phyloP scores from a whole-genome alignment of 2,113 vertebrate species.

The Heloderma charlesbogerti region DNA sequence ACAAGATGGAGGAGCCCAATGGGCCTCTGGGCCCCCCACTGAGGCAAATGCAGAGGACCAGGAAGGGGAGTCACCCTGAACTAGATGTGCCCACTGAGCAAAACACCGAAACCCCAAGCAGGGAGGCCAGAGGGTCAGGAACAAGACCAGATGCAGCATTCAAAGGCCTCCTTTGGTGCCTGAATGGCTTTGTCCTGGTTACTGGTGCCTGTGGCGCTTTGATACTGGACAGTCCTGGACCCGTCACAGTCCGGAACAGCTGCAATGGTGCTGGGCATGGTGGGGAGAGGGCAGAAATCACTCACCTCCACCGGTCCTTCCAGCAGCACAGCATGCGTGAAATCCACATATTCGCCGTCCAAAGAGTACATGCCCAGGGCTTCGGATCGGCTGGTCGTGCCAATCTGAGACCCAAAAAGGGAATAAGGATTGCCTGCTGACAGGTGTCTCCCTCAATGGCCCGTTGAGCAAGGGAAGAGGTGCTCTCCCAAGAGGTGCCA shows the following conservation, averaged over 20 bases:
- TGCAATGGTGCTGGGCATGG: neutral
- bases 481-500: too few species aligned
- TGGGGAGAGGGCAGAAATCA: neutral
- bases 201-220: neutral
- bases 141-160: neutral
- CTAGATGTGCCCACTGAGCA: too few species aligned
- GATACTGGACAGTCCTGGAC: neutral
- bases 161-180: neutral
- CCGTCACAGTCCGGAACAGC: too few species aligned
- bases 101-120: neutral
- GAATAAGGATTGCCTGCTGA: fast-evolving
- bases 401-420: slow-evolving; percentile 60
- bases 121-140: neutral
- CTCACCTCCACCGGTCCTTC: slow-evolving; percentile 87
- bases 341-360: slow-evolving; percentile 86
- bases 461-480: neutral
- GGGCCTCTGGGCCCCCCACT: neutral
- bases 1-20: neutral
- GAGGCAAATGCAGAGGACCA: neutral
- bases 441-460: too few species aligned
- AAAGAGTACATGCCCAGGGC: slow-evolving; percentile 85
- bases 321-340: slow-evolving; percentile 74
- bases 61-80: neutral
- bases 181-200: neutral
- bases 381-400: slow-evolving; percentile 61